Evolutionary conservation across 1,140 invertebrate species (phyloP), one percentile per base, ranked within the genome.

Genomic region (Drosophila busckii): DNA sequence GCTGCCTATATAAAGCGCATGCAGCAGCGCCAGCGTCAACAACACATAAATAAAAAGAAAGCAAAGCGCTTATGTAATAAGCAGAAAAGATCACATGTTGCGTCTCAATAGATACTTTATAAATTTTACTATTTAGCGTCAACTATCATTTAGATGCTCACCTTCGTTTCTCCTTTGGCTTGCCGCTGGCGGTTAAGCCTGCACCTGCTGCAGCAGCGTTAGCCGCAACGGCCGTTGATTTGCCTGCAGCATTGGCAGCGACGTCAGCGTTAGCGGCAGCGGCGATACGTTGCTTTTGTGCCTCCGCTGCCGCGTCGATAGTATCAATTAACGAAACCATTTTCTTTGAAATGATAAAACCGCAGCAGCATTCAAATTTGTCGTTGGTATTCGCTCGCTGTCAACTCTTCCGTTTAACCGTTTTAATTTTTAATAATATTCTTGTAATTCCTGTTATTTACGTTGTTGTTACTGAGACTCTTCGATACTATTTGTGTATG

Each of bases 121-220:
- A 16, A 32, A 7, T 19, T 19, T 20, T 17, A 16, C n/a, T 44
- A 13, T 25, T 25, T 48, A 23, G 25, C 4, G n/a, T n/a, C n/a
- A n/a, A n/a, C n/a, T n/a, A n/a, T n/a, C n/a, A n/a, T n/a, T n/a
- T n/a, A n/a, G n/a, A n/a, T n/a, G n/a, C 78, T 71, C 53, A 85
- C 84, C 84, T 80, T 63, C 84, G 62, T 69, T 86, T 86, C 65
- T 86, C 84, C 61, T 85, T 86, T 16, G 84, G 84, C 34, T 86
- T 86, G 6, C 84, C 84, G 37, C 64, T 85, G 49, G 84, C 83
- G 32, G 83, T 86, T 29, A 64, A 58, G 35, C 44, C 64, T 13
- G 42, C 55, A 53, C 23, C 56, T 32, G 45, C 48, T n/a, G 41
- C 29, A 3, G 31, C 7, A 4, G 7, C 9, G 4, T 16, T 12